Conservation (phyloP, 2,888 invertebrate species). For the Pterostichus madidus region DNA sequence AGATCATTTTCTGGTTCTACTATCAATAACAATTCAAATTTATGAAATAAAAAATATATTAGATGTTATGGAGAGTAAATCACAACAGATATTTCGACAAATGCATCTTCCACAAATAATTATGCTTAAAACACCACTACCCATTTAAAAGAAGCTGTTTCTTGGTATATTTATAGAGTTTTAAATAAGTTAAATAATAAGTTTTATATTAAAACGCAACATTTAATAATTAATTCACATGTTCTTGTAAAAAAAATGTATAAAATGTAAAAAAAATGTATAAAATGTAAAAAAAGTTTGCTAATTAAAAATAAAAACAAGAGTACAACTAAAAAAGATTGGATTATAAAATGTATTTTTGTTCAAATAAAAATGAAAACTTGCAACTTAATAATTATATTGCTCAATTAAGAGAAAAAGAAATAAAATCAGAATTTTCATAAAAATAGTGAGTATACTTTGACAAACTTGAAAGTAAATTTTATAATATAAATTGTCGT, state of each 20-base stretch:
- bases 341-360: too few relatives aligned
- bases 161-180: constrained; percentile 14
- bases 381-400: too few relatives aligned
- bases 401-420: too few relatives aligned
- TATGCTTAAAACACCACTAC: not conserved
- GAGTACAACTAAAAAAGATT: too few relatives aligned
- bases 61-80: constrained; percentile 24
- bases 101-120: constrained; percentile 5
- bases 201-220: too few relatives aligned
- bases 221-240: not conserved
- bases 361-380: too few relatives aligned
- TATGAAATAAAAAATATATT: constrained; percentile 5
- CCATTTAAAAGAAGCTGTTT: constrained; percentile 12
- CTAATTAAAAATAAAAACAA: not conserved
- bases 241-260: not conserved
- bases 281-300: too few relatives aligned
- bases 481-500: too few relatives aligned
- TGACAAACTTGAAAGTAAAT: too few relatives aligned
- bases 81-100: constrained; percentile 40
- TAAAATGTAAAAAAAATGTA: not conserved
- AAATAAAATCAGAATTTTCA: too few relatives aligned
- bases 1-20: constrained; percentile 48
- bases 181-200: too few relatives aligned
- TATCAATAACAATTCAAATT: constrained; percentile 27
- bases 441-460: too few relatives aligned